phyloP scores from a whole-genome alignment of 2,113 vertebrate species.

The Tetrao urogallus region DNA sequence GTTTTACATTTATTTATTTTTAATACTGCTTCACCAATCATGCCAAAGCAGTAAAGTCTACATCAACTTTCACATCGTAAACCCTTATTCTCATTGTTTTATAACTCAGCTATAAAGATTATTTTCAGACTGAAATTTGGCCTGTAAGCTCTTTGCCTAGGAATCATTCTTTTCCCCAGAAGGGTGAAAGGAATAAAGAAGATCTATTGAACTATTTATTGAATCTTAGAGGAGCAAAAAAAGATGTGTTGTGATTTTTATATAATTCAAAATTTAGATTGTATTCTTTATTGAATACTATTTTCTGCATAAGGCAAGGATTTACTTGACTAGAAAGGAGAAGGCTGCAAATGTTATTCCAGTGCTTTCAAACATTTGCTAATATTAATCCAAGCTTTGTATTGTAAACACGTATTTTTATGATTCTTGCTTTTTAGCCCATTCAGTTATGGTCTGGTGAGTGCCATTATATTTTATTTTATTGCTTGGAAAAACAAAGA shows the following conservation, averaged over 20 bases:
- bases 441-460: neutral
- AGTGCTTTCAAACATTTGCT: neutral
- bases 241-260: constrained; percentile 34
- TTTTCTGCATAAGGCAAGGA: constrained; percentile 37
- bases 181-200: constrained; percentile 53
- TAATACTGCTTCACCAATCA: constrained; percentile 15
- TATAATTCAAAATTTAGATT: constrained; percentile 54
- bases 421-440: neutral
- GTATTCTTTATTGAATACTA: constrained; percentile 54
- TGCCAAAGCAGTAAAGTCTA: neutral
- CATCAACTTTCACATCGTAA: constrained; percentile 34
- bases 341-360: neutral
- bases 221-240: constrained; percentile 42
- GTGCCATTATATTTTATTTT: neutral
- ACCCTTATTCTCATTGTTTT: constrained; percentile 31
- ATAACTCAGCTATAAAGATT: constrained; percentile 48
- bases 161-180: constrained; percentile 38
- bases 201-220: constrained; percentile 63
- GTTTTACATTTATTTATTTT: neutral
- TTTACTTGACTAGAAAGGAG: constrained; percentile 40
- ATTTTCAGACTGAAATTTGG: constrained; percentile 60
- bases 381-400: neutral
- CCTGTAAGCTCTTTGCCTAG: constrained; percentile 6
- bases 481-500: constrained; percentile 3
- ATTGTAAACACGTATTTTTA: constrained; percentile 29